Evolutionary conservation across 1,140 invertebrate species (phyloP).

Genomic region (Diorhabda sublineata): DNA sequence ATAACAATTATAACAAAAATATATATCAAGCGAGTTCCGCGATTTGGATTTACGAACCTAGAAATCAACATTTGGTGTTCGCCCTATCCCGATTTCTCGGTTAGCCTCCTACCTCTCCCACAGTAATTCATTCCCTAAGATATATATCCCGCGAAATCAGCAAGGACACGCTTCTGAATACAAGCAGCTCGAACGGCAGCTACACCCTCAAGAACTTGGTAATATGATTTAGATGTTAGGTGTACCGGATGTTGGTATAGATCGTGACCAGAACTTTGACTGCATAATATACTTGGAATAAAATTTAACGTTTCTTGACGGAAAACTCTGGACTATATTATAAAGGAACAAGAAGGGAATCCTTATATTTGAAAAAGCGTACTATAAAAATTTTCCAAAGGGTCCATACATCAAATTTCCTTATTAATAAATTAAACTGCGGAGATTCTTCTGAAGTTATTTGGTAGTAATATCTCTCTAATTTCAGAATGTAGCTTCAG

Average conservation of each 20-base stretch:
- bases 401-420: too few relatives aligned
- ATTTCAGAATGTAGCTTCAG: not conserved
- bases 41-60: not conserved
- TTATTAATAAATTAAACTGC: too few relatives aligned
- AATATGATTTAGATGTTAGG: slow-evolving; percentile 45
- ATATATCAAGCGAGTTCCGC: too few relatives aligned
- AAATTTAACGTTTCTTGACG: slow-evolving; percentile 33
- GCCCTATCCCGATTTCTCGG: not conserved
- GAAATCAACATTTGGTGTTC: slow-evolving; percentile 2
- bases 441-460: not conserved
- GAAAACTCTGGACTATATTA: too few relatives aligned
- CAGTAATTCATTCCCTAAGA: slow-evolving; percentile 5
- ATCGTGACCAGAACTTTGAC: slow-evolving; percentile 44
- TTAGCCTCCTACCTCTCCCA: not conserved
- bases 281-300: slow-evolving; percentile 43
- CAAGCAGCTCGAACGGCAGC: slow-evolving; percentile 18
- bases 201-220: slow-evolving; percentile 34
- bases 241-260: slow-evolving; percentile 41
- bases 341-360: too few relatives aligned
- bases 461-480: not conserved
- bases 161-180: slow-evolving; percentile 22
- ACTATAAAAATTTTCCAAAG: too few relatives aligned
- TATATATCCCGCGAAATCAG: slow-evolving; percentile 14
- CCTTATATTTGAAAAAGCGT: too few relatives aligned
- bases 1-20: too few relatives aligned